These are phyloP conservation scores for Spea bombifrons DNA, from an alignment of 2,113 vertebrate species.

Conservation along the genomic window DNA sequence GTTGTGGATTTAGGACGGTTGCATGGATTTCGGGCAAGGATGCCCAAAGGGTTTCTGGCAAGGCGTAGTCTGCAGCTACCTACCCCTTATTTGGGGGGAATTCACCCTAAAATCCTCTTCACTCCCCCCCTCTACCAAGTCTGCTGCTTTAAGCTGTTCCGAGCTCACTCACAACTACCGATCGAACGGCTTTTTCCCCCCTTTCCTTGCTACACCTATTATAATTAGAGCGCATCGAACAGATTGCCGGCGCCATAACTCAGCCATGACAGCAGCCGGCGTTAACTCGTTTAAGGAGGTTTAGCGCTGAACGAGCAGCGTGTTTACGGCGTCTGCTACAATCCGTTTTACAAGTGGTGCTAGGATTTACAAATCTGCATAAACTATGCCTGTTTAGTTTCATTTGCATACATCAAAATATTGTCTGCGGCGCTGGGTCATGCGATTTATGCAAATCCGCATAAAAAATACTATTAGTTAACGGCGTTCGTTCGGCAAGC, in stretches of 20 bases:
- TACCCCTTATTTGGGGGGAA: too few relatives aligned
- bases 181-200: too few relatives aligned
- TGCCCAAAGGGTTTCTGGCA: too few relatives aligned
- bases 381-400: conserved; percentile 5
- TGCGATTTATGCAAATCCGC: neutral
- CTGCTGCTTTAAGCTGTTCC: too few relatives aligned
- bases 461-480: conserved; percentile 6
- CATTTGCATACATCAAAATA: conserved; percentile 2
- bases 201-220: neutral
- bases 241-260: neutral
- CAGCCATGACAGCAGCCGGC: neutral
- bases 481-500: neutral
- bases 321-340: neutral
- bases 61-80: too few relatives aligned
- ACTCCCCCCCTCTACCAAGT: too few relatives aligned
- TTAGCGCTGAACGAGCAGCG: neutral
- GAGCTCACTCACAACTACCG: too few relatives aligned
- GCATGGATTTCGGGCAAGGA: too few relatives aligned
- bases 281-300: neutral
- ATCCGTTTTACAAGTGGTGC: neutral
- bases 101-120: too few relatives aligned
- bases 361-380: neutral
- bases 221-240: neutral
- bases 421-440: neutral
- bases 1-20: too few relatives aligned